phyloP scores from a whole-genome alignment of 2,113 vertebrate species.

The Ammodytes marinus region DNA sequence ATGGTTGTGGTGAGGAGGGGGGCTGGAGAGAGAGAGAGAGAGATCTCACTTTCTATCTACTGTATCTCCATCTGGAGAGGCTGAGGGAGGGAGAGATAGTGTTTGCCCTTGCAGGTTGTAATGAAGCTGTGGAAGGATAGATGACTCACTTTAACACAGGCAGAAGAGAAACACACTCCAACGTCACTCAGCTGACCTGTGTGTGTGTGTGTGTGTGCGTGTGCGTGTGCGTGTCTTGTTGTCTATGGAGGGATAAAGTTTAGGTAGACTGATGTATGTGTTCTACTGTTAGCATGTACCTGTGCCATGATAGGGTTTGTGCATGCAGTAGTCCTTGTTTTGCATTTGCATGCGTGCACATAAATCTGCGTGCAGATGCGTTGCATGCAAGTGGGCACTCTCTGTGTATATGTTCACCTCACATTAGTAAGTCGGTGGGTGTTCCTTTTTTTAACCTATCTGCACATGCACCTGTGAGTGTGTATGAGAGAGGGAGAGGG shows the following conservation, averaged over 20 bases:
- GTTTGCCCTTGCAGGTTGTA: conserved; percentile 84
- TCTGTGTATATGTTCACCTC: conserved; percentile 13
- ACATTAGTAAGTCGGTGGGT: conserved; percentile 36
- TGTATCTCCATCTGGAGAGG: conserved; percentile 71
- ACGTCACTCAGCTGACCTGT: conserved; percentile 73
- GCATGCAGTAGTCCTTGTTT: conserved; percentile 9
- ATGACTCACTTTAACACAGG: conserved; percentile 81
- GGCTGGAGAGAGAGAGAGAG: conserved; percentile 50
- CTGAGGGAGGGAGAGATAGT: conserved; percentile 74
- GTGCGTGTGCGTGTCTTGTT: conserved; percentile 12
- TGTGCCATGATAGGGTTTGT: conserved; percentile 5
- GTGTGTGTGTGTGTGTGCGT: conserved; percentile 34
- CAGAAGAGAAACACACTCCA: conserved; percentile 73
- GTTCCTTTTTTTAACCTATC: conserved; percentile 28
- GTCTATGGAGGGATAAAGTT: conserved; percentile 62
- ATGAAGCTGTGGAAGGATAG: conserved; percentile 83
- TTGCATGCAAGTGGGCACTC: conserved; percentile 18
- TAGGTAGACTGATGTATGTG: conserved; percentile 35
- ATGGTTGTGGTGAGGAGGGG: conserved; percentile 17
- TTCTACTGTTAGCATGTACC: conserved; percentile 23
- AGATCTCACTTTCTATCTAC: conserved; percentile 69
- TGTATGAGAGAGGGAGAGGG: conserved; percentile 18
- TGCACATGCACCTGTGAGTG: conserved; percentile 58
- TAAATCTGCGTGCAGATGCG: conserved; percentile 23
- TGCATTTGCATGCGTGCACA: conserved; percentile 29